Evolutionary conservation across 2,113 vertebrate genomes (phyloP), one percentile per base, ranked within the genome.

Genomic region (Ahaetulla prasina): DNA sequence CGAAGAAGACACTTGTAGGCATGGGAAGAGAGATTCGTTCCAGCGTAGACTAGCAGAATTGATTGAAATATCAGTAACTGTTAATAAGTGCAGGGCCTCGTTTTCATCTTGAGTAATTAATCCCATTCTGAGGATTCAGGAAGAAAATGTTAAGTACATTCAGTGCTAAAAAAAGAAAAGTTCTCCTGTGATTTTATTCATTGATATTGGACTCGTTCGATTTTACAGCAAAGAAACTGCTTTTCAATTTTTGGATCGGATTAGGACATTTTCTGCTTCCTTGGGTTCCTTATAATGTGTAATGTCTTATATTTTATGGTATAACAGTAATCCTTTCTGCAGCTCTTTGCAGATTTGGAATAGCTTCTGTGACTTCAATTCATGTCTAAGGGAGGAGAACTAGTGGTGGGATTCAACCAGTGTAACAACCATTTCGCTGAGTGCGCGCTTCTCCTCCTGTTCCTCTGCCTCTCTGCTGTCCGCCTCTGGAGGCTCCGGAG

Each of bases 11-110:
- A 53, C 7, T 16, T 94, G 95, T 53, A 74, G 50, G 88, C 68
- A 92, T 90, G 20, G 53, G 95, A 96, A 68, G 68, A 18, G 86
- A 93, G 43, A 85, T 93, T 94, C 91, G 43, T 25, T 84, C 9
- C 89, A 85, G 85, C n/a, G 8, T 89, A 92, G 55, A 90, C 8
- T 8, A 7, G 35, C 52, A 53, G 63, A 49, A 1, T 50, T 50
- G 60, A 91, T 93, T 89, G 87, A 93, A 93, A 54, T 54, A 8
- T 23, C 89, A 84, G 85, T 88, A 85, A 86, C 50, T 93, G 91
- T 91, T 90, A 92, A 84, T 50, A 84, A 49, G 57, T 16, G 80
- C 87, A 87, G 11, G 23, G 89, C 87, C 91, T 90, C 87, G 68
- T 43, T 91, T 47, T 89, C 43, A 5, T 9, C 22, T 52, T 47